These are phyloP conservation scores for Drosophila nasuta DNA, from an alignment of 1,140 invertebrate species.

Conservation along the genomic window DNA sequence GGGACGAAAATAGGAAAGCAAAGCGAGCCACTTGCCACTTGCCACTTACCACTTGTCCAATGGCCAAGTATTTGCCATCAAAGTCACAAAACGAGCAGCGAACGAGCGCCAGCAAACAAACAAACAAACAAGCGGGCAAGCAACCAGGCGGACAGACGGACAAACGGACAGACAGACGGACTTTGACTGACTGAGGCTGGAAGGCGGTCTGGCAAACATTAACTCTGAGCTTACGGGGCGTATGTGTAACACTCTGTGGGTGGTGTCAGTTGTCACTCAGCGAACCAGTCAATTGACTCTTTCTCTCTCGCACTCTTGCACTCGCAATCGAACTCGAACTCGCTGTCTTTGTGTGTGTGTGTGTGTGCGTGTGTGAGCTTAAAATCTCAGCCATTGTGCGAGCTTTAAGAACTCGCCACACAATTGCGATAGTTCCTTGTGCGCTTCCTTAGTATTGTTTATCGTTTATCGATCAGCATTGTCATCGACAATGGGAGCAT, in stretches of 20 bases:
- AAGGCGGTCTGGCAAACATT: conserved; percentile 26
- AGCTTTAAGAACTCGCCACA: conserved; percentile 15
- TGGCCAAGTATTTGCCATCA: conserved; percentile 58
- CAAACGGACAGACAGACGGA: neutral
- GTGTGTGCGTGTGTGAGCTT: conserved; percentile 6
- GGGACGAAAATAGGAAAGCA: conserved; percentile 67
- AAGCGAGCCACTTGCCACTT: conserved; percentile 41
- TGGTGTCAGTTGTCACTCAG: conserved; percentile 48
- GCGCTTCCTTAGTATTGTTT: neutral
- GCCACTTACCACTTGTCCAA: conserved; percentile 14
- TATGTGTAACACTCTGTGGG: conserved; percentile 37
- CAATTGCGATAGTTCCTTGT: conserved; percentile 8
- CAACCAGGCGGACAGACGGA: neutral
- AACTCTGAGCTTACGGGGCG: conserved; percentile 21
- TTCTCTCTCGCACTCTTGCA: neutral
- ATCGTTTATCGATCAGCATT: conserved; percentile 18
- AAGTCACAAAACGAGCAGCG: conserved; percentile 62
- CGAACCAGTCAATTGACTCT: conserved; percentile 37
- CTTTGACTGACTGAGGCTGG: neutral
- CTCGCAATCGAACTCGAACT: neutral
- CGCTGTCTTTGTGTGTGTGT: conserved; percentile 4
- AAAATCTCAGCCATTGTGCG: conserved; percentile 11
- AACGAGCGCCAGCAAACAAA: conserved; percentile 55
- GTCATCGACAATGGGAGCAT: conserved; percentile 5
- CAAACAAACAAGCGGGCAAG: conserved; percentile 16